Percentiles rank a stretch among this genome's conserved stretches.
Conservation (phyloP, 1,140 invertebrate species). For the Achroia grisella region DNA sequence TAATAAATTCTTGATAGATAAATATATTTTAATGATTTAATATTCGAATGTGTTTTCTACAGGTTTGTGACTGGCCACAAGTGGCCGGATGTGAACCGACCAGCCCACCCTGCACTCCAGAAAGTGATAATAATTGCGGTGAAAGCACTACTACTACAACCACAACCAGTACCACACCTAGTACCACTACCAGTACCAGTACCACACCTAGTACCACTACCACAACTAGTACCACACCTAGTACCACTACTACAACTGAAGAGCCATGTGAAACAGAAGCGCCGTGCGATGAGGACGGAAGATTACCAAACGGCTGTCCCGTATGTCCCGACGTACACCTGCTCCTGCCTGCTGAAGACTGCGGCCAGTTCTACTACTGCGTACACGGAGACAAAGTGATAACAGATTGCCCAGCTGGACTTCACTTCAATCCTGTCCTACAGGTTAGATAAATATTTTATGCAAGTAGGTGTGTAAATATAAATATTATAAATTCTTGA, state of each 20-base stretch:
- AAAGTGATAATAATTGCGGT: not conserved
- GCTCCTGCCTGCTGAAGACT: constrained; percentile 6
- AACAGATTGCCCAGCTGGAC: constrained; percentile 8
- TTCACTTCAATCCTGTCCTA: constrained; percentile 13
- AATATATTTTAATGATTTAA: too few species aligned
- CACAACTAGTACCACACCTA: too few species aligned
- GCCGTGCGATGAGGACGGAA: not conserved
- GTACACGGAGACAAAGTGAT: constrained; percentile 12
- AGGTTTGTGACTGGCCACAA: constrained; percentile 24
- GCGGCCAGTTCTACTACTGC: constrained; percentile 24
- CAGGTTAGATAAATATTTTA: too few species aligned
- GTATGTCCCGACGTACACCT: not conserved
- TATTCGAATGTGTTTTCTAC: constrained; percentile 1
- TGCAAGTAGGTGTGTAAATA: not conserved
- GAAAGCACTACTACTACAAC: too few species aligned
- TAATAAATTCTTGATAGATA: not conserved
- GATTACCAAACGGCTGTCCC: constrained; percentile 7
- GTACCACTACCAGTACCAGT: too few species aligned
- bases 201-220: too few species aligned
- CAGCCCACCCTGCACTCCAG: not conserved
- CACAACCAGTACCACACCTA: too few species aligned
- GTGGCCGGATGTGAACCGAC: constrained; percentile 12
- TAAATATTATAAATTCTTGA: not conserved
- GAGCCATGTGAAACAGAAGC: too few species aligned
- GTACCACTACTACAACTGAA: too few species aligned